phyloP scores from a whole-genome alignment of 2,888 invertebrate species.

The Cheilosia vernalis region DNA sequence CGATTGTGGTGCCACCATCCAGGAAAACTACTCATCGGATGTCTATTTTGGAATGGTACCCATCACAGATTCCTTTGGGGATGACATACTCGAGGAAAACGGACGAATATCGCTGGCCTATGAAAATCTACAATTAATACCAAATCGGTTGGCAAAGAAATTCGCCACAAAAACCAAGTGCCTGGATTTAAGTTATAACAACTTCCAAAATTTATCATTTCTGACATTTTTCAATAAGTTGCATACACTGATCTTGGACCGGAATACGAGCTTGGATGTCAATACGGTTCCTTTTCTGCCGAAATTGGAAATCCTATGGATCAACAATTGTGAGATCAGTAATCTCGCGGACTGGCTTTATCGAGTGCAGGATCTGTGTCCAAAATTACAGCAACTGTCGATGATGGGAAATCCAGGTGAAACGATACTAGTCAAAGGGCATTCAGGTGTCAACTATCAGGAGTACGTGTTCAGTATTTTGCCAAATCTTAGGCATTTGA shows the following conservation, averaged over 20 bases:
- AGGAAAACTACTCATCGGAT: constrained; percentile 63
- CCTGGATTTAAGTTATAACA: constrained; percentile 89
- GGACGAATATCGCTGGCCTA: constrained; percentile 88
- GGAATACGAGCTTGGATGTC: constrained; percentile 89
- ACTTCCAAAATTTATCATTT: constrained; percentile 90
- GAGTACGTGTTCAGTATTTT: constrained; percentile 79
- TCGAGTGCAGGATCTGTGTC: constrained; percentile 88
- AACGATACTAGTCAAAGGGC: not conserved
- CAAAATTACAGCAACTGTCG: constrained; percentile 89
- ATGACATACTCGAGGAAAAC: constrained; percentile 83
- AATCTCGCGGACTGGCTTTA: constrained; percentile 89
- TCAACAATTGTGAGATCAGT: constrained; percentile 87
- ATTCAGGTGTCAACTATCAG: constrained; percentile 75
- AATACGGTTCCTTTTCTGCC: constrained; percentile 89
- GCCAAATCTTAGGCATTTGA: constrained; percentile 79
- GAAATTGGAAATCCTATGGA: constrained; percentile 90
- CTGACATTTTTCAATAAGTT: constrained; percentile 89
- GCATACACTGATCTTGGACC: constrained; percentile 91
- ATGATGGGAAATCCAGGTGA: constrained; percentile 90
- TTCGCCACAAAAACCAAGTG: constrained; percentile 86
- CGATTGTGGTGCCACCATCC: constrained; percentile 77
- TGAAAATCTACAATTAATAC: constrained; percentile 87
- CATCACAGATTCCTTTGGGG: constrained; percentile 78
- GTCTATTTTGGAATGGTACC: constrained; percentile 79
- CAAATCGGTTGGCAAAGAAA: constrained; percentile 86